These are phyloP conservation scores for Rallus crepitans DNA, from an alignment of 2,797 vertebrate genomes.

Conservation along the genomic window DNA sequence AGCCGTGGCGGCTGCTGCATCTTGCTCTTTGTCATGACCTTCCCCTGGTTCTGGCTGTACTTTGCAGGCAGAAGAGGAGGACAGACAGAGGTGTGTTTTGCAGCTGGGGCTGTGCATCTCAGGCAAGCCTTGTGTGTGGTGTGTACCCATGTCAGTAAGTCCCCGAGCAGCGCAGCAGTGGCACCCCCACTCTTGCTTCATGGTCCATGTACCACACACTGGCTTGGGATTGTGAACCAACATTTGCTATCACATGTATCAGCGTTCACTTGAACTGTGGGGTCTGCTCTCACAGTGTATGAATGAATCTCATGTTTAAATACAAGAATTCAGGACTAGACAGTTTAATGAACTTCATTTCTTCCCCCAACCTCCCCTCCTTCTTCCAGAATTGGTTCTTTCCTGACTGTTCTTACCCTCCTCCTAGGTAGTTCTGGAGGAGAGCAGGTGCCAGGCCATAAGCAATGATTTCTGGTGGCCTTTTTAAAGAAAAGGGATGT, in stretches of 20 bases:
- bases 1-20: neutral
- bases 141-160: neutral
- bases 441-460: neutral
- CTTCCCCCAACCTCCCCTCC: too few species aligned
- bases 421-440: neutral
- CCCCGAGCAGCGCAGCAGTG: fast-evolving
- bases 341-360: neutral
- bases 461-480: neutral
- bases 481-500: neutral
- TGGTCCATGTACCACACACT: fast-evolving
- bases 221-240: neutral
- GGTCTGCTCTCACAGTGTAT: neutral
- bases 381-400: neutral
- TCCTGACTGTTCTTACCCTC: neutral
- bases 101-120: neutral
- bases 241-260: neutral
- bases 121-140: neutral
- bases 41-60: neutral
- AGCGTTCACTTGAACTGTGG: neutral
- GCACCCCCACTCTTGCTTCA: neutral
- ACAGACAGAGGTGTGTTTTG: neutral
- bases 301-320: neutral
- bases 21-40: neutral
- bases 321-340: neutral
- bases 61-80: neutral